phyloP scores from a whole-genome alignment of 2,113 vertebrate genomes.

The Hippocampus zosterae region DNA sequence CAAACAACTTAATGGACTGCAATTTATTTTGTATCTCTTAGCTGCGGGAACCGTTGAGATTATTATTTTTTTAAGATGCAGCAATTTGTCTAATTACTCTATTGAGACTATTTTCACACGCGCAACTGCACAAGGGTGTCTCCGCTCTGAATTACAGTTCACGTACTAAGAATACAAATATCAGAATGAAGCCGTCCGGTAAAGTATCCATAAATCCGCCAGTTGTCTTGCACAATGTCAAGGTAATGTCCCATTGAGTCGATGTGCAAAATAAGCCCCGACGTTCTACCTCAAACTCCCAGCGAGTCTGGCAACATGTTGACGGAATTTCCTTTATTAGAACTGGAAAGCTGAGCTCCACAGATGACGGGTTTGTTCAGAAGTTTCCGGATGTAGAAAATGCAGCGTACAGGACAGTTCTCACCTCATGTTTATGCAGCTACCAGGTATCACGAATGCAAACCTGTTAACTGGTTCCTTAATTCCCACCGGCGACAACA shows the following conservation, averaged over 20 bases:
- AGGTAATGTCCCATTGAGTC: not conserved
- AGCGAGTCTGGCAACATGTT: not conserved
- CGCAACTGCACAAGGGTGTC: not conserved
- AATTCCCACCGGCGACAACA: not conserved
- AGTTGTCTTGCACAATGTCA: not conserved
- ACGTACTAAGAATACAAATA: not conserved
- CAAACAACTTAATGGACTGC: not conserved
- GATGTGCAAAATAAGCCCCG: not conserved
- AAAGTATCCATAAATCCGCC: not conserved
- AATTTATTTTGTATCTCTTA: not conserved
- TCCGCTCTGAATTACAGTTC: not conserved
- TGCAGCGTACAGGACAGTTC: not conserved
- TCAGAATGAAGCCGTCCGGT: not conserved
- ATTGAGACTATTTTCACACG: not conserved
- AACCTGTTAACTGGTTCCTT: too few relatives aligned
- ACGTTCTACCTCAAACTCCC: not conserved
- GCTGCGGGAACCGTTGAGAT: not conserved
- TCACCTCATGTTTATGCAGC: not conserved
- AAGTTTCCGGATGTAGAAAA: not conserved
- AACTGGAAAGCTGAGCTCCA: not conserved
- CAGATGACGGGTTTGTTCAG: not conserved
- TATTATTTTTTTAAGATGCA: too few relatives aligned
- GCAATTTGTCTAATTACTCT: not conserved
- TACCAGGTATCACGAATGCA: too few relatives aligned
- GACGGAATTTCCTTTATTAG: slow-evolving; percentile 1